These are phyloP conservation scores for Muricea muricata DNA, from an alignment of 92 coral and sea anemone genomes.

Conservation along the genomic window DNA sequence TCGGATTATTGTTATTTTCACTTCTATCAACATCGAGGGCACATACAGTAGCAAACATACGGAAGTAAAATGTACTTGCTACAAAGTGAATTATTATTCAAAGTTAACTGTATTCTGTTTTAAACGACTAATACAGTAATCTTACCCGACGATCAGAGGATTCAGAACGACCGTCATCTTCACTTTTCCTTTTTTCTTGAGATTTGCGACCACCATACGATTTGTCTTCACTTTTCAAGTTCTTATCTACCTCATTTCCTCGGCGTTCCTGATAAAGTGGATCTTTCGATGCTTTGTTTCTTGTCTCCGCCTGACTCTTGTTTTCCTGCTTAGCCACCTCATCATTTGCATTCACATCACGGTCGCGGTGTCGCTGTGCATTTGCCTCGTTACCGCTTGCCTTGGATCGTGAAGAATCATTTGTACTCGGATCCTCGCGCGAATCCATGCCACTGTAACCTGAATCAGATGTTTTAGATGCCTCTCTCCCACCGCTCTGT, in stretches of 20 bases:
- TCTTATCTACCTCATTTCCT: constrained; percentile 62
- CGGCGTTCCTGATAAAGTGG: constrained; percentile 8
- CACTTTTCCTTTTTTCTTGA: constrained; percentile 23
- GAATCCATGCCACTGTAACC: constrained; percentile 72
- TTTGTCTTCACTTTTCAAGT: constrained; percentile 63
- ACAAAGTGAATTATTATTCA: no score
- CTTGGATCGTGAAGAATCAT: neutral
- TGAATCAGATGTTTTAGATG: constrained; percentile 72
- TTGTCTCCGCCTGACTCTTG: constrained; percentile 59
- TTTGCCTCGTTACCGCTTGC: constrained; percentile 9
- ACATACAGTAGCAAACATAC: no score
- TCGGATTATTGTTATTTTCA: no score
- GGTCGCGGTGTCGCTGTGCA: constrained; percentile 50
- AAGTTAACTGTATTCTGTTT: neutral
- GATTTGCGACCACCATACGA: constrained; percentile 36
- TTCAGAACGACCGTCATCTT: constrained; percentile 3
- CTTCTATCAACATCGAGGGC: no score
- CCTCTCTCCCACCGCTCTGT: constrained; percentile 24
- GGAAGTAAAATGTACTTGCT: no score
- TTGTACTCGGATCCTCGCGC: constrained; percentile 16
- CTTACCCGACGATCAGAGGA: constrained; percentile 14
- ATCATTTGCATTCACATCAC: constrained; percentile 65
- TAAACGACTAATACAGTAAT: no score
- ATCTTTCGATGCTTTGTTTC: constrained; percentile 21
- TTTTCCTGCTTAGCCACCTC: constrained; percentile 70